Evolutionary conservation across 2,888 invertebrate species (phyloP).

Genomic region (Dolichomitus sp.): DNA sequence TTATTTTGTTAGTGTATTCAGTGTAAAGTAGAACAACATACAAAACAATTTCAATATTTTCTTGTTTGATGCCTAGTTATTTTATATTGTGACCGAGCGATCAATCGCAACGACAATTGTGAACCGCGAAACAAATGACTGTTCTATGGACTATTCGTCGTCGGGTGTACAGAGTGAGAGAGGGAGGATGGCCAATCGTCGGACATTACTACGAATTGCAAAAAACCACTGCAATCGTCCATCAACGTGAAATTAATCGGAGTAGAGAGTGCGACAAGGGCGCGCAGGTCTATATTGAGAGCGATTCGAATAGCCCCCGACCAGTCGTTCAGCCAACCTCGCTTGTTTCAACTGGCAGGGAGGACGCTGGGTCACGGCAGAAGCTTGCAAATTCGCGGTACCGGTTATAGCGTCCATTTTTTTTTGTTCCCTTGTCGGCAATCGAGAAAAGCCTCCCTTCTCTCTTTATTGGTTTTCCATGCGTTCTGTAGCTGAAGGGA

Average conservation of each 20-base stretch:
- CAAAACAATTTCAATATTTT: slow-evolving; percentile 2
- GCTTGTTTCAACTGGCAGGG: neutral
- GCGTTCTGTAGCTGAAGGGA: slow-evolving; percentile 31
- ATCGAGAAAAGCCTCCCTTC: slow-evolving; percentile 46
- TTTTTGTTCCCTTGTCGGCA: slow-evolving; percentile 44
- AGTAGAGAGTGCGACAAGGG: slow-evolving; percentile 49
- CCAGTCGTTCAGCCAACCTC: slow-evolving; percentile 51
- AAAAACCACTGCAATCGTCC: slow-evolving; percentile 58
- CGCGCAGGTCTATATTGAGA: neutral
- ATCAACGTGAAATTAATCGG: slow-evolving; percentile 66
- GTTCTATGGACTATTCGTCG: slow-evolving; percentile 55
- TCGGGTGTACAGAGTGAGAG: slow-evolving; percentile 31
- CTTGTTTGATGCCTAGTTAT: neutral
- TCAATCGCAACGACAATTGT: slow-evolving; percentile 67
- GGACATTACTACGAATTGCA: slow-evolving; percentile 63
- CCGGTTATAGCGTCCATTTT: slow-evolving; percentile 48
- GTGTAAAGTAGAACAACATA: neutral
- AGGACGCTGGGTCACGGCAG: neutral
- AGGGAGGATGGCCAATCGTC: slow-evolving; percentile 48
- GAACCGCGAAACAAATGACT: slow-evolving; percentile 72
- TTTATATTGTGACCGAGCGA: slow-evolving; percentile 67
- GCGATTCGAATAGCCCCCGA: slow-evolving; percentile 21
- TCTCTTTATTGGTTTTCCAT: slow-evolving; percentile 42
- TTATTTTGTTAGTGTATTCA: neutral
- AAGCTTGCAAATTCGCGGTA: slow-evolving; percentile 30